Evolutionary conservation across 1,140 invertebrate species (phyloP).

Genomic region (Mesaphorura yosii): DNA sequence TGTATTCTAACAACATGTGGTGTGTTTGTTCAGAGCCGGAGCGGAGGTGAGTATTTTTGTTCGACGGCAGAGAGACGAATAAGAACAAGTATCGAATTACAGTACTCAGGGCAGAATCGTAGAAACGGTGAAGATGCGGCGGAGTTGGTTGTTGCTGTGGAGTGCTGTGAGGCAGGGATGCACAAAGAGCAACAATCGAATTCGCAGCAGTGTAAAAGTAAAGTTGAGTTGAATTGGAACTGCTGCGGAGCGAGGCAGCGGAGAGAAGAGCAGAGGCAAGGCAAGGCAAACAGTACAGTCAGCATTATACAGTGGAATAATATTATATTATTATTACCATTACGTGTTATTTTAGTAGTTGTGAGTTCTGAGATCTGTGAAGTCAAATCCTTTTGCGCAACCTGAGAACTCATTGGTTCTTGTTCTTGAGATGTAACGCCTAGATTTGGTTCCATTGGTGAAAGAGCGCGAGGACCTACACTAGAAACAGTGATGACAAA

Average conservation of each 20-base stretch:
- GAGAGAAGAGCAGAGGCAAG: too few relatives aligned
- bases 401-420: constrained; percentile 30
- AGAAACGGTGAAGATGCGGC: background rate
- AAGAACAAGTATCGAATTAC: too few relatives aligned
- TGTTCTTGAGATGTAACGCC: constrained; percentile 28
- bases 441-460: constrained; percentile 30
- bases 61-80: too few relatives aligned
- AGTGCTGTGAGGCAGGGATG: background rate
- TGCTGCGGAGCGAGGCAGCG: background rate
- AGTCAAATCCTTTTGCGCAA: constrained; percentile 30
- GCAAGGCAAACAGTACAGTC: too few relatives aligned
- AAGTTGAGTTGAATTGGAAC: constrained; percentile 24
- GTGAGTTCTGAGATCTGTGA: constrained; percentile 7
- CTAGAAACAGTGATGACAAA: constrained; percentile 31
- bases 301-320: too few relatives aligned
- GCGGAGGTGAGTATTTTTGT: too few relatives aligned
- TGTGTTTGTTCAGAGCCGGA: too few relatives aligned
- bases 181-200: constrained; percentile 26
- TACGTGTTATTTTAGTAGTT: background rate
- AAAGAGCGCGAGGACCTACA: constrained; percentile 22
- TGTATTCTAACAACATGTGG: too few relatives aligned
- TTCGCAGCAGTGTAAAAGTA: too few relatives aligned
- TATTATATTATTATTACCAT: too few relatives aligned
- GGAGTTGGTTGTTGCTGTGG: background rate
- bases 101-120: too few relatives aligned